Conservation (phyloP, 2,888 invertebrate species). For the Napeogenes inachia region DNA sequence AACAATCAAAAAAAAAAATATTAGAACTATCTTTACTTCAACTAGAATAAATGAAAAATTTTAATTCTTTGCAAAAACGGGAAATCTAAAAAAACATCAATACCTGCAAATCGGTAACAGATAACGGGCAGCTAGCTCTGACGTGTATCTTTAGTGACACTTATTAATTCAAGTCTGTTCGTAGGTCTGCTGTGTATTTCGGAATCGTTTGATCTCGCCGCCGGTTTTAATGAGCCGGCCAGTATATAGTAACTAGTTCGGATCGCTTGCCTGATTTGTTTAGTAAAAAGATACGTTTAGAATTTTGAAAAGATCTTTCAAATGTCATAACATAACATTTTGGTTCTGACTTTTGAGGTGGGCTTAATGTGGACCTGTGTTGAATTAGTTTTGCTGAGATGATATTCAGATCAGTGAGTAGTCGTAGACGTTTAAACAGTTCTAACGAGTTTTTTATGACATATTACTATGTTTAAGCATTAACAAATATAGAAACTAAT, state of each 20-base stretch:
- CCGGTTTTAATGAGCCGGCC: conserved; percentile 72
- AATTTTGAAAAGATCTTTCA: conserved; percentile 19
- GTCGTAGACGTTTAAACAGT: neutral
- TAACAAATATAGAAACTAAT: neutral
- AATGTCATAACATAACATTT: neutral
- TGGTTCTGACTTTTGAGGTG: neutral
- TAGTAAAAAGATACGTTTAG: conserved; percentile 33
- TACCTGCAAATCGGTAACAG: no score
- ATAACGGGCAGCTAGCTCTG: no score
- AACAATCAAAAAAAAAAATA: no score
- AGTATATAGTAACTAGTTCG: conserved; percentile 67
- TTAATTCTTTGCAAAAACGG: neutral
- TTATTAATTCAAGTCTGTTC: conserved; percentile 37
- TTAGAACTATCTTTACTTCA: no score
- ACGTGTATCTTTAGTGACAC: conserved; percentile 20
- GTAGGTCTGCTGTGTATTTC: conserved; percentile 68
- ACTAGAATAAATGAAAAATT: no score
- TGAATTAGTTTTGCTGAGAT: no score
- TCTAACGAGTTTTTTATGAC: neutral
- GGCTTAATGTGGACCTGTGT: no score
- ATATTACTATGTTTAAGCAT: no score
- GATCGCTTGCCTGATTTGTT: conserved; percentile 66
- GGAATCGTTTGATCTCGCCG: conserved; percentile 82
- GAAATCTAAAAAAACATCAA: neutral
- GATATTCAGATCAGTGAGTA: neutral